phyloP scores from a whole-genome alignment of 92 coral and sea anemone species.

The Montipora capitata region DNA sequence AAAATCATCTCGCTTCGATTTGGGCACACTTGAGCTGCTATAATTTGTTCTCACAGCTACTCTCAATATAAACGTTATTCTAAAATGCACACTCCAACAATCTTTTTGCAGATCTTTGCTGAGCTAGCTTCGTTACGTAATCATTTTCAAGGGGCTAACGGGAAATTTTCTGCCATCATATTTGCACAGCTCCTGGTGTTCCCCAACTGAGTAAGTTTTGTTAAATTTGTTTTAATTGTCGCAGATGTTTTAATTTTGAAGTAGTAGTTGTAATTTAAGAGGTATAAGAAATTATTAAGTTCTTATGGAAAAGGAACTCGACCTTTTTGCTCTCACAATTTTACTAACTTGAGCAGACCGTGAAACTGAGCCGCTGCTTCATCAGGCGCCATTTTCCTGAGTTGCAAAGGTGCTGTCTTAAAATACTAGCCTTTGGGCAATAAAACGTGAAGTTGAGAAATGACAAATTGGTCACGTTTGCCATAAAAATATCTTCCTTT shows the following conservation, averaged over 20 bases:
- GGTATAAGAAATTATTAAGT: no score
- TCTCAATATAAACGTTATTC: no score
- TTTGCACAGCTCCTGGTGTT: no score
- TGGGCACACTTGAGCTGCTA: no score
- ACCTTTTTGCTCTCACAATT: no score
- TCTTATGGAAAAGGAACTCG: no score
- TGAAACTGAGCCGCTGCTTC: no score
- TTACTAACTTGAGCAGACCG: no score
- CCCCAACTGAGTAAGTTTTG: not conserved
- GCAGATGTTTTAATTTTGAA: not conserved
- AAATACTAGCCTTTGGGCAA: not conserved
- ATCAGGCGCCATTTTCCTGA: not conserved
- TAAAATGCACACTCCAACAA: not conserved
- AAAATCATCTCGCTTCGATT: no score
- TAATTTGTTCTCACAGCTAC: no score
- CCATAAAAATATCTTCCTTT: slow-evolving; percentile 20
- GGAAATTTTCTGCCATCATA: not conserved
- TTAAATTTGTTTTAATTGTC: not conserved
- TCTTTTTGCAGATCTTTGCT: not conserved
- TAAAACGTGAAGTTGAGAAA: not conserved
- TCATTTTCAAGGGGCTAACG: not conserved
- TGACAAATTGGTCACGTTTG: not conserved
- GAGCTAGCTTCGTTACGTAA: not conserved
- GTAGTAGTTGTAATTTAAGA: not conserved
- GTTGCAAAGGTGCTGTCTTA: not conserved